Evolutionary conservation across 1,140 invertebrate genomes (phyloP), one percentile per base, ranked within the genome.

Genomic region (Drosophila virilis): DNA sequence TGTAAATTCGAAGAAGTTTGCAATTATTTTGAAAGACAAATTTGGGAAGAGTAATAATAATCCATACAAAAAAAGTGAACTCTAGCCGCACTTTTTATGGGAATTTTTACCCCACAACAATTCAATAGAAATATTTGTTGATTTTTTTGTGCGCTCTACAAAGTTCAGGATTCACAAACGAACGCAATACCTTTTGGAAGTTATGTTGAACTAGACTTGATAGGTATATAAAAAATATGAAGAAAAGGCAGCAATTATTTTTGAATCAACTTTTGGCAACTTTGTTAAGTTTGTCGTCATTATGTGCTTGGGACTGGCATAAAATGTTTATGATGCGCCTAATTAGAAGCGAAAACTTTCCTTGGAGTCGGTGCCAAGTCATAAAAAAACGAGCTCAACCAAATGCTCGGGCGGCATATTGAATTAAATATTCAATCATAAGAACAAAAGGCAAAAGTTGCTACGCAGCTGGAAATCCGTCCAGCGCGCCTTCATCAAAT

Each of bases 351-450:
- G 43, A 66, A 54, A 65, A 65, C 13, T 55, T 55, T 55, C 46
- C 22, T 17, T n/a, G 1, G 32, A 57, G 8, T 43, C 46, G 28
- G 12, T 43, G 58, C 28, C 40, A 65, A 66, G 45, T 51, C 62
- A 48, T 72, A 72, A 72, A 72, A 70, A 22, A 66, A 35, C 38
- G 17, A 33, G 17, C 38, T 54, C 55, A 51, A 37, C 54, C 55
- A 82, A 85, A 82, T 88, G 71, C 67, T 74, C 48, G 62, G 71
- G 72, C 83, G 62, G 78, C 82, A 86, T 82, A 86, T 86, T 86
- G 82, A 86, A 86, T 86, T 88, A 86, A 86, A 86, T 86, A 86
- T 86, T 86, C 83, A 86, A 86, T 86, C 82, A 86, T 82, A 82
- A 65, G 78, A 78, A 88, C 75, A 76, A 82, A 82, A 83, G 69